Conservation (phyloP, 2,797 vertebrate species). For the Alectoris magna region DNA sequence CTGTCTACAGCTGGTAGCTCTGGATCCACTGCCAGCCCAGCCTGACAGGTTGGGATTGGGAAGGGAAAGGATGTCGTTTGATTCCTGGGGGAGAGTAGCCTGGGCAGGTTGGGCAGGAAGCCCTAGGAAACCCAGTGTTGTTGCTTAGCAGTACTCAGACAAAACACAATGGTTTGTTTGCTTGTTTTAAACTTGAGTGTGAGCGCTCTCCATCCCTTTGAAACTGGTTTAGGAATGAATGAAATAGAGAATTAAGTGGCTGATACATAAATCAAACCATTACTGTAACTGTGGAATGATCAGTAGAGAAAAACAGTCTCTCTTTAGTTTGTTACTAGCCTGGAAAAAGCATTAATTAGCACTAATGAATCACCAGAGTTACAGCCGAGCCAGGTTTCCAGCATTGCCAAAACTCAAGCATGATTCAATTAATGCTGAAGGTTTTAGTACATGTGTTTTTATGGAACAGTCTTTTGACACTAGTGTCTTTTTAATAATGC, state of each 20-base stretch:
- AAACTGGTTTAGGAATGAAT: slow-evolving; percentile 58
- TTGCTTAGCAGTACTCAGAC: neutral
- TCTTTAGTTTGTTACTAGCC: slow-evolving; percentile 70
- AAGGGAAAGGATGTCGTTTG: neutral
- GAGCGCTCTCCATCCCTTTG: slow-evolving; percentile 15
- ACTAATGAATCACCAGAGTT: slow-evolving; percentile 78
- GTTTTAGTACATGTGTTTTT: slow-evolving; percentile 67
- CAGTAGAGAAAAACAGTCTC: slow-evolving; percentile 69
- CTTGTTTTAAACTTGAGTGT: slow-evolving; percentile 2
- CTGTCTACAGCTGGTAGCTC: fast-evolving
- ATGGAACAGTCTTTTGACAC: slow-evolving; percentile 67
- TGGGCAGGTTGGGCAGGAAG: neutral
- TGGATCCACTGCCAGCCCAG: fast-evolving
- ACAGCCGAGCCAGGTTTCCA: slow-evolving; percentile 60
- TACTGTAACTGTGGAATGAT: slow-evolving; percentile 75
- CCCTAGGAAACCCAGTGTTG: neutral
- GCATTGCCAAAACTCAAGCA: slow-evolving; percentile 70
- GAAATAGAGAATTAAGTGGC: slow-evolving; percentile 50
- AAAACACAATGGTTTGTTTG: slow-evolving; percentile 22
- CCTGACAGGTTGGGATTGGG: fast-evolving
- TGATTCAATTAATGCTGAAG: slow-evolving; percentile 77
- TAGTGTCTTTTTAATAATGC: slow-evolving; percentile 51
- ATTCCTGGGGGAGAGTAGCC: neutral
- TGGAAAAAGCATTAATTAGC: slow-evolving; percentile 80
- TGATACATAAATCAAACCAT: slow-evolving; percentile 71